Conservation (phyloP, 1,140 invertebrate genomes). For the Adelges cooleyi region DNA sequence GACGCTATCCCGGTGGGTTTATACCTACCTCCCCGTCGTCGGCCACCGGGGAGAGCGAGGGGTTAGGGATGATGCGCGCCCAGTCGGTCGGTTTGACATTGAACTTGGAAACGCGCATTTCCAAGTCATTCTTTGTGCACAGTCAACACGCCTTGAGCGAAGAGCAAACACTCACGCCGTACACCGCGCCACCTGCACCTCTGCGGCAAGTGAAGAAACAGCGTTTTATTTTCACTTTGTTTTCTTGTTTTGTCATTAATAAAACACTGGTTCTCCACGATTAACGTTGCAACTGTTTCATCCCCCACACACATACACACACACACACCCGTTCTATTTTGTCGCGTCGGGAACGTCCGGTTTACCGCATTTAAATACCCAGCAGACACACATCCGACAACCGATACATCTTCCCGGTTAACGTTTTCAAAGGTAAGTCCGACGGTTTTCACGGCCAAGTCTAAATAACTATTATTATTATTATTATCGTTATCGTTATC, state of each 20-base stretch:
- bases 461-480: too few relatives aligned
- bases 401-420: not conserved
- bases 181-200: not conserved
- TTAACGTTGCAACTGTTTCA: too few relatives aligned
- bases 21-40: not conserved
- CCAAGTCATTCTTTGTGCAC: not conserved
- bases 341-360: too few relatives aligned
- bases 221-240: not conserved
- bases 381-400: too few relatives aligned
- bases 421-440: too few relatives aligned
- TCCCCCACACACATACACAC: not conserved
- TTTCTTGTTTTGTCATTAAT: too few relatives aligned
- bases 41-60: not conserved
- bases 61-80: not conserved
- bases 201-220: not conserved
- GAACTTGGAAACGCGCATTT: slow-evolving; percentile 11
- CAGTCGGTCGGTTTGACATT: slow-evolving; percentile 8
- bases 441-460: too few relatives aligned
- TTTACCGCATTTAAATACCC: too few relatives aligned
- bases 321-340: not conserved
- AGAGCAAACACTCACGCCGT: not conserved
- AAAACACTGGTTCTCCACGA: too few relatives aligned
- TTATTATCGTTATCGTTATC: too few relatives aligned
- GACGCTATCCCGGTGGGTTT: too few relatives aligned
- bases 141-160: slow-evolving; percentile 7